phyloP scores from a whole-genome alignment of 2,113 vertebrate species.

The Platichthys flesus region DNA sequence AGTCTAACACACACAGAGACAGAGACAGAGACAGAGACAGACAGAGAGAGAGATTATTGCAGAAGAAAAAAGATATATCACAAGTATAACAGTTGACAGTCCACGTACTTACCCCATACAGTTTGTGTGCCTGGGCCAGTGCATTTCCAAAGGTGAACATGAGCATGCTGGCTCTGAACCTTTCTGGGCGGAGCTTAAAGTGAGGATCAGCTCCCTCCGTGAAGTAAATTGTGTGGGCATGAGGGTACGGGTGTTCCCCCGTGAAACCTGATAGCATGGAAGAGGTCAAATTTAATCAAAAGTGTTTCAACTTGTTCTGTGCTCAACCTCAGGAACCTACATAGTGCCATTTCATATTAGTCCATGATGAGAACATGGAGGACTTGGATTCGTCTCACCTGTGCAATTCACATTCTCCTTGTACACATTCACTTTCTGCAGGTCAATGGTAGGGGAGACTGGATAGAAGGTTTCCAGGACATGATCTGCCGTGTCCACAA shows the following conservation, averaged over 20 bases:
- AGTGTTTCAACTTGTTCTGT: not conserved
- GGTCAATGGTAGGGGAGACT: constrained; percentile 89
- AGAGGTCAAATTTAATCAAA: not conserved
- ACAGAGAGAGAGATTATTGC: not conserved
- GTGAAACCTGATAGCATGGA: constrained; percentile 82
- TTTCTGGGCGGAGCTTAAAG: constrained; percentile 80
- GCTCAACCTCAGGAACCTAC: too few species aligned
- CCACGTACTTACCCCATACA: constrained; percentile 83
- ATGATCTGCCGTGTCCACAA: constrained; percentile 81
- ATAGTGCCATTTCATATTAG: too few species aligned
- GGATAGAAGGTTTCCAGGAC: constrained; percentile 89
- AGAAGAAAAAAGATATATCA: not conserved
- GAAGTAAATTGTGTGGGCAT: constrained; percentile 90
- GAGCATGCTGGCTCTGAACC: constrained; percentile 88
- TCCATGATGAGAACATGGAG: not conserved
- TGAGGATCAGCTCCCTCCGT: constrained; percentile 69
- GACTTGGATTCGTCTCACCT: constrained; percentile 72
- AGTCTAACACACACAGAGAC: constrained; percentile 71
- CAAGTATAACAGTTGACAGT: not conserved
- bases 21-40: too few species aligned
- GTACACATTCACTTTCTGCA: constrained; percentile 86
- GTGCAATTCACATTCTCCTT: constrained; percentile 74
- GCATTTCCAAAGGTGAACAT: constrained; percentile 91
- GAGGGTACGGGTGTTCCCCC: constrained; percentile 82
- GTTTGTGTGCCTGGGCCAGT: constrained; percentile 82